These are phyloP conservation scores for Tenodera sinensis DNA, from an alignment of 2,888 invertebrate genomes.

Conservation along the genomic window DNA sequence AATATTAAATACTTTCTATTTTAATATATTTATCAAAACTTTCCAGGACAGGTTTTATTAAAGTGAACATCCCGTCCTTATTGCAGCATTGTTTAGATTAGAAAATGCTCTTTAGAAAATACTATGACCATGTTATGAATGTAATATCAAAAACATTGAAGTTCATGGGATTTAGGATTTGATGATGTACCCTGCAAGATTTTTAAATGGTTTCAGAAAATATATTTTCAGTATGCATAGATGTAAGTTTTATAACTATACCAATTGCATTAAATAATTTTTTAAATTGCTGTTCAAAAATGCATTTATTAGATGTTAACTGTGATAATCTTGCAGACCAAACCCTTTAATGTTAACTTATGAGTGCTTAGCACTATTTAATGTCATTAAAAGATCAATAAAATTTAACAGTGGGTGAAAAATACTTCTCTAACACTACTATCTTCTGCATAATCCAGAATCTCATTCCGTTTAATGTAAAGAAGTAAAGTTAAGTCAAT, in stretches of 20 bases:
- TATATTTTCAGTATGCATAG: background rate
- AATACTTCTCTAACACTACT: background rate
- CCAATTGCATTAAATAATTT: background rate
- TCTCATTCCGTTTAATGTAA: background rate
- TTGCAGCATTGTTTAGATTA: background rate
- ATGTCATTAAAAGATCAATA: background rate
- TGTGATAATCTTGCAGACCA: background rate
- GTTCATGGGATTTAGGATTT: background rate
- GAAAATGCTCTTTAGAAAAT: background rate
- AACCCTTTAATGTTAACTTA: background rate
- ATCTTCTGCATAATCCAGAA: background rate
- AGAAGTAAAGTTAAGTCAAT: background rate
- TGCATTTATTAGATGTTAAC: background rate
- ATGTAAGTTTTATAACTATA: background rate
- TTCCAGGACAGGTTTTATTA: background rate
- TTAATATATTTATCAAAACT: background rate
- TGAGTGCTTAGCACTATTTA: background rate
- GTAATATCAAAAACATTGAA: background rate
- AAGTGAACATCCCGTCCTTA: background rate
- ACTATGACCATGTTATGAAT: background rate
- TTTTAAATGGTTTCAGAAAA: background rate
- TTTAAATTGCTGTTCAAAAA: background rate
- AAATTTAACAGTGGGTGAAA: background rate
- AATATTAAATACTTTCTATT: too few relatives aligned
- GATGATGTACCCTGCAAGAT: background rate